These are phyloP conservation scores for Rhopalosiphum padi DNA, from an alignment of 1,140 invertebrate genomes.

Conservation along the genomic window DNA sequence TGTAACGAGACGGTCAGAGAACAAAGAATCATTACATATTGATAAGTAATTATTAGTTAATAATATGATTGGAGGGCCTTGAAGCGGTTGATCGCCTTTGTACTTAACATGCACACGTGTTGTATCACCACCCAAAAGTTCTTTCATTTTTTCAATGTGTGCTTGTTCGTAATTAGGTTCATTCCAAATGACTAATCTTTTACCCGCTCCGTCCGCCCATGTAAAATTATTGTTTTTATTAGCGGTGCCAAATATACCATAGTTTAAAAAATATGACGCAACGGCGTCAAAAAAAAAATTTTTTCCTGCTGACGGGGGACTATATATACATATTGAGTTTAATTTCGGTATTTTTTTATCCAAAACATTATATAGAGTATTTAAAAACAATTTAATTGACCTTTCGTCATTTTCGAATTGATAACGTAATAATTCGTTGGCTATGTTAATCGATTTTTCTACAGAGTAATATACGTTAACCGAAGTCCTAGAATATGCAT, in stretches of 20 bases:
- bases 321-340: neutral
- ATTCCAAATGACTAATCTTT: neutral
- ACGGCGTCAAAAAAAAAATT: conserved; percentile 7
- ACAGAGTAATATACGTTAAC: neutral
- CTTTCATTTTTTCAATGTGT: conserved; percentile 2
- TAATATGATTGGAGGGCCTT: neutral
- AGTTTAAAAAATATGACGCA: neutral
- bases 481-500: neutral
- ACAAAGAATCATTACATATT: neutral
- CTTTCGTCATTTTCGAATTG: neutral
- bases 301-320: neutral
- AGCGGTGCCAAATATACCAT: neutral
- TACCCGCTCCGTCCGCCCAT: neutral
- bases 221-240: conserved; percentile 21
- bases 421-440: neutral
- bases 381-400: neutral
- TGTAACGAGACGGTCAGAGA: neutral
- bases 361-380: accelerated
- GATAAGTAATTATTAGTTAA: no score
- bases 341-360: neutral
- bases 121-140: neutral
- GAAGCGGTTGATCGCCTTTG: neutral
- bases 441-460: neutral
- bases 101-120: neutral
- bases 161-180: neutral